A percentile compares a stretch with the other conserved stretches of the same genome.
Evolutionary conservation across 2,888 invertebrate genomes (phyloP).

Genomic region (Brenthis daphne): DNA sequence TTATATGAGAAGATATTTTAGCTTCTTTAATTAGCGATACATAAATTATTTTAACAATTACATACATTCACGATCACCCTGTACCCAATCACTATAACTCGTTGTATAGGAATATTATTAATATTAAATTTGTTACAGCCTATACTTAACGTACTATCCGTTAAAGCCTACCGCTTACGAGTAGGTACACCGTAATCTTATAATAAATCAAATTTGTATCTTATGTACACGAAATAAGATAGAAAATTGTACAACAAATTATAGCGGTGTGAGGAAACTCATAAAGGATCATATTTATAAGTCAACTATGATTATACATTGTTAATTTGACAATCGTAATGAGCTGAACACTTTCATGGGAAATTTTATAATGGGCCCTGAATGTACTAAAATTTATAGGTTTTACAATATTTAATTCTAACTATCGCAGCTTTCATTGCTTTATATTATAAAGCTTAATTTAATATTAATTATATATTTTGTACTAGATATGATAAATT

Average conservation of each 20-base stretch:
- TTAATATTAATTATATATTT: background rate
- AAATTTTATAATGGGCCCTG: slow-evolving; percentile 28
- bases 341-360: slow-evolving; percentile 25
- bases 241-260: slow-evolving; percentile 12
- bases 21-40: too few relatives aligned
- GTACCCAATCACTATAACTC: slow-evolving; percentile 21
- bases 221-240: slow-evolving; percentile 21
- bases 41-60: too few relatives aligned
- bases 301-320: slow-evolving; percentile 40
- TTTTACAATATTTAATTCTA: slow-evolving; percentile 3
- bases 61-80: slow-evolving; percentile 14
- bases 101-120: slow-evolving; percentile 71
- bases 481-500: too few relatives aligned
- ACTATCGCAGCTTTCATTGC: background rate
- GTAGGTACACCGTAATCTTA: background rate
- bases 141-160: slow-evolving; percentile 72
- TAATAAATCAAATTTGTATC: slow-evolving; percentile 7
- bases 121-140: slow-evolving; percentile 79
- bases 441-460: background rate
- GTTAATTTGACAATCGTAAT: slow-evolving; percentile 42
- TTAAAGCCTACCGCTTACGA: slow-evolving; percentile 51
- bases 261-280: slow-evolving; percentile 38
- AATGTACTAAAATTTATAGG: slow-evolving; percentile 7
- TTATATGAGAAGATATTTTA: too few relatives aligned
- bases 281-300: slow-evolving; percentile 40